These are phyloP conservation scores for Oncorhynchus masou DNA, from an alignment of 2,113 vertebrate species.

Conservation along the genomic window DNA sequence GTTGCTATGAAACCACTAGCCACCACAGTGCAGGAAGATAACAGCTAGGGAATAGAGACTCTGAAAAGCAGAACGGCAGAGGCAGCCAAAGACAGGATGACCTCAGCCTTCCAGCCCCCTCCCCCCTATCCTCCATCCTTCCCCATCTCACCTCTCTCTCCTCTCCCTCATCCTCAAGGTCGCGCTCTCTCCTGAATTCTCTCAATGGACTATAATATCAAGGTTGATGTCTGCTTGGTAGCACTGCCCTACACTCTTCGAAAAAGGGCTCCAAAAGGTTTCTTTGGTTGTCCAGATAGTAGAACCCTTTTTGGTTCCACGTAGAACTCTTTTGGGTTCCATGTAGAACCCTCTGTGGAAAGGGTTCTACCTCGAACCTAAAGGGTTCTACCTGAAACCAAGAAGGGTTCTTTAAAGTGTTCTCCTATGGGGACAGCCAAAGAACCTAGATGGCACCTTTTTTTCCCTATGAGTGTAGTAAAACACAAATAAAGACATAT, in stretches of 20 bases:
- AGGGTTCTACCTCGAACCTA: too few species aligned
- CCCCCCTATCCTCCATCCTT: slow-evolving; percentile 20
- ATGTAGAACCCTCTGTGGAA: too few species aligned
- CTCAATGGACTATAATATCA: background rate
- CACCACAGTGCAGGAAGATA: slow-evolving; percentile 28
- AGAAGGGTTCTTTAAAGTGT: too few species aligned
- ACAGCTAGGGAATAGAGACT: slow-evolving; percentile 22
- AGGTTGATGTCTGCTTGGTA: background rate
- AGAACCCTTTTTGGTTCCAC: too few species aligned
- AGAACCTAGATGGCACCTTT: too few species aligned
- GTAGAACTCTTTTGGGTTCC: too few species aligned
- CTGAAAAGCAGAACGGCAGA: slow-evolving; percentile 18
- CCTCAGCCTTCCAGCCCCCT: background rate
- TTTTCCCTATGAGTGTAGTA: background rate
- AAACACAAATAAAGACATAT: background rate
- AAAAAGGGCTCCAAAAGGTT: too few species aligned
- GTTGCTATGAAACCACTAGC: slow-evolving; percentile 32
- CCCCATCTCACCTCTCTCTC: background rate
- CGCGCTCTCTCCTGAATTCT: background rate
- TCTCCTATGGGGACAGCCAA: too few species aligned
- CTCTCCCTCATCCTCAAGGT: slow-evolving; percentile 24
- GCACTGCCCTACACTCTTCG: background rate
- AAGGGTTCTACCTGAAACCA: too few species aligned
- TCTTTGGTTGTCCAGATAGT: too few species aligned
- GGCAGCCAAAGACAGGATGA: background rate